Evolutionary conservation across 2,113 vertebrate genomes (phyloP).

Genomic region (Syrrhaptes paradoxus): DNA sequence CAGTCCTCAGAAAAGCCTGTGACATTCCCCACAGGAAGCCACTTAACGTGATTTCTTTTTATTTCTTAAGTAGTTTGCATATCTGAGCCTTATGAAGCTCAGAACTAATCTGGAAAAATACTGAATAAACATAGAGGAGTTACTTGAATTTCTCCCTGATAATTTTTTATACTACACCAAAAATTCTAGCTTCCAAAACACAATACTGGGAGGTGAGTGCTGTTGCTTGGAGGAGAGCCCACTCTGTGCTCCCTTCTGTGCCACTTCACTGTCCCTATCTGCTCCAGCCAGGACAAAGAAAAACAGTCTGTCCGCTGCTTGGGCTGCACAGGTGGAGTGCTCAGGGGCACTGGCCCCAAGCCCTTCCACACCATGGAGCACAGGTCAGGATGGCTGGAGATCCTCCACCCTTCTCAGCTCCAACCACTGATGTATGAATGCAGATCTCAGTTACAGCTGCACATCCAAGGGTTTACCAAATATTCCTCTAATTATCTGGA

Average conservation of each 20-base stretch:
- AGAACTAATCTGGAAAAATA: background rate
- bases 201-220: background rate
- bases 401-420: background rate
- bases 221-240: background rate
- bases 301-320: background rate
- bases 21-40: background rate
- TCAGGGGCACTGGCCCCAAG: background rate
- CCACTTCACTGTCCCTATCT: background rate
- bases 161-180: background rate
- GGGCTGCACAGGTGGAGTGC: background rate
- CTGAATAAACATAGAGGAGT: background rate
- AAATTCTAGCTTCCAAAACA: background rate
- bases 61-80: background rate
- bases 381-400: background rate
- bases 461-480: background rate
- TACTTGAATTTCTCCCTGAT: background rate
- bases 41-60: background rate
- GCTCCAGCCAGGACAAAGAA: background rate
- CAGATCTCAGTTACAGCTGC: background rate
- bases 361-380: accelerated
- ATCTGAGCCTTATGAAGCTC: background rate
- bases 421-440: accelerated
- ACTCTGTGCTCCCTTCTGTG: background rate
- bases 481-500: background rate
- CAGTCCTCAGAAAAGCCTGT: background rate